Conservation (phyloP, 2,113 vertebrate species). For the Addax nasomaculatus region DNA sequence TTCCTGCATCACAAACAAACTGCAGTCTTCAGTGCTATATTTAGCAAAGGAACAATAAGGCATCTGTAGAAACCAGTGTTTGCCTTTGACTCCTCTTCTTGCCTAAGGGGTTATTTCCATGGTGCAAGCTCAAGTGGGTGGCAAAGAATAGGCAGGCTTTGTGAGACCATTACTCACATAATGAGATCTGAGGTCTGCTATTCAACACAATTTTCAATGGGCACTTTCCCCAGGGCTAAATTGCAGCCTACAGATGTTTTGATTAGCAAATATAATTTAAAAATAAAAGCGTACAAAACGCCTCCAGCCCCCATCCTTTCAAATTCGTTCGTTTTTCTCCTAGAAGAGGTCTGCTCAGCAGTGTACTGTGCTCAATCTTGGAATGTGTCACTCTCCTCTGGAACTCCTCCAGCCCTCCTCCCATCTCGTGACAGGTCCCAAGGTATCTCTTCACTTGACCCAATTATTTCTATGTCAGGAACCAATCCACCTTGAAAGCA, state of each 20-base stretch:
- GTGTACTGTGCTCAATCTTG: neutral
- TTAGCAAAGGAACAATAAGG: slow-evolving; percentile 35
- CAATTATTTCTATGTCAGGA: slow-evolving; percentile 38
- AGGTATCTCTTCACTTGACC: neutral
- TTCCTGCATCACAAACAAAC: neutral
- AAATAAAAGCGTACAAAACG: slow-evolving; percentile 28
- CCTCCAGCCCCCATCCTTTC: neutral
- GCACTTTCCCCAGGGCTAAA: slow-evolving; percentile 39
- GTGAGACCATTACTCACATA: neutral
- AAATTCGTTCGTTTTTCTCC: neutral
- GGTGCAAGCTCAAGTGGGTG: slow-evolving; percentile 3
- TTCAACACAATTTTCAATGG: slow-evolving; percentile 54
- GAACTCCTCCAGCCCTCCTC: neutral
- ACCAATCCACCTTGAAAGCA: neutral
- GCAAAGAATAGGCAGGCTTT: slow-evolving; percentile 33
- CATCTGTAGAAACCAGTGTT: slow-evolving; percentile 21
- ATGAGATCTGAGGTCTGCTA: slow-evolving; percentile 36
- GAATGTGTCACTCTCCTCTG: neutral
- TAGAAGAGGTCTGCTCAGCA: neutral
- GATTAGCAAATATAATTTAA: slow-evolving; percentile 36
- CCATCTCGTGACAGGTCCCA: neutral
- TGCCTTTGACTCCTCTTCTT: neutral
- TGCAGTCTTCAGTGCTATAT: neutral
- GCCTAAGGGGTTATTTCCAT: slow-evolving; percentile 24
- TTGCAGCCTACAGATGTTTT: neutral